Percentiles rank a stretch among this genome's conserved stretches.
phyloP scores from a whole-genome alignment of 2,113 vertebrate species.

The Rattus norvegicus region DNA sequence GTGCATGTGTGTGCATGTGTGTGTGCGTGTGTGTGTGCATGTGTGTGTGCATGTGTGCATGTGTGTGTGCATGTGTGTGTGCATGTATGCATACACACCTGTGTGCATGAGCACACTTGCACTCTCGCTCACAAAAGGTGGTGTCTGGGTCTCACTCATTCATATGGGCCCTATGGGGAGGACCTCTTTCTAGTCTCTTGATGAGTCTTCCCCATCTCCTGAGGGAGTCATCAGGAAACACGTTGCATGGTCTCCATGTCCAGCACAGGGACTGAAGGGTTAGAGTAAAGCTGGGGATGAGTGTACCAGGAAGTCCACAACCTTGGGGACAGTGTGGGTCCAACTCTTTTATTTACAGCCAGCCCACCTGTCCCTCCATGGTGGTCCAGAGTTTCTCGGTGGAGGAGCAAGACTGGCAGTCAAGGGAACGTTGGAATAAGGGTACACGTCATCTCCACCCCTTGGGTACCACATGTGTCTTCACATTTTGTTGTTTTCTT shows the following conservation, averaged over 20 bases:
- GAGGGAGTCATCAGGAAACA: no score
- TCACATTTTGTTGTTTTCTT: background rate
- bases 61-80: no score
- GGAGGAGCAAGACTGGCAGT: background rate
- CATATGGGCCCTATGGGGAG: rapidly evolving
- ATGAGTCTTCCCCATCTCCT: background rate
- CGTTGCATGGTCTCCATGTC: background rate
- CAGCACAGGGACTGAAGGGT: background rate
- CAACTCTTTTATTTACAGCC: no score
- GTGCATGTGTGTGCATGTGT: no score
- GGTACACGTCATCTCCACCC: background rate
- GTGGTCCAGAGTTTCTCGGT: background rate
- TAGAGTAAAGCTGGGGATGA: background rate
- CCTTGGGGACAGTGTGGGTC: background rate
- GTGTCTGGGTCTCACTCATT: background rate
- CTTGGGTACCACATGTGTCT: background rate
- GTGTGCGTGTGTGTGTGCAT: no score
- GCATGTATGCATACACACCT: no score
- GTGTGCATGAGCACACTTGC: no score
- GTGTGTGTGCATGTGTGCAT: no score
- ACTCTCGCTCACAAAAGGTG: background rate
- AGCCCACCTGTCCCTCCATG: rapidly evolving
- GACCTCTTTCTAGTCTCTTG: no score
- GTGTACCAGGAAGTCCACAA: background rate
- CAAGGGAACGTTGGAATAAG: rapidly evolving